Conservation (phyloP, 2,797 vertebrate species). For the Choloepus didactylus region DNA sequence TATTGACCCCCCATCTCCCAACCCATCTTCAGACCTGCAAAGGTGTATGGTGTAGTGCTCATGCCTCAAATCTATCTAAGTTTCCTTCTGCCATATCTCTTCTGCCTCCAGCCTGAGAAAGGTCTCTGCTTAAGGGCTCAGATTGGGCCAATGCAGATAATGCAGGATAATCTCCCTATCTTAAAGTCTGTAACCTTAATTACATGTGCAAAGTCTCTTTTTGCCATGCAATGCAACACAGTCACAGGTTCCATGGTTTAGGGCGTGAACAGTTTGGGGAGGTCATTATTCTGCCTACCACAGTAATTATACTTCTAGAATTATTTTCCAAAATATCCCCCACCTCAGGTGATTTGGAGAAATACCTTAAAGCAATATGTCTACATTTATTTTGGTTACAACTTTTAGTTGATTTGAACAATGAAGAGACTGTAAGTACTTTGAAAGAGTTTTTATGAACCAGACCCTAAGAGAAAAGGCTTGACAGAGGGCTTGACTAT, state of each 20-base stretch:
- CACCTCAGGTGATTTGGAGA: background rate
- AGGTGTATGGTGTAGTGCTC: no score
- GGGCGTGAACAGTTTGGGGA: background rate
- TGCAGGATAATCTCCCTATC: background rate
- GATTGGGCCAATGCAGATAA: conserved; percentile 12
- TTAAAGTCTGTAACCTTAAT: background rate
- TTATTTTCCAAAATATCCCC: conserved; percentile 14
- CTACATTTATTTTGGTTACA: conserved; percentile 34
- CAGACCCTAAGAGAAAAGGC: background rate
- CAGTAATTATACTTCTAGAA: background rate
- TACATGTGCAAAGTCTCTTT: background rate
- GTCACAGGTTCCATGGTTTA: background rate
- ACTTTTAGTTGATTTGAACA: conserved; percentile 8
- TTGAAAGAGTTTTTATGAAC: conserved; percentile 5
- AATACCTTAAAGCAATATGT: background rate
- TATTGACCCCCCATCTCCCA: background rate
- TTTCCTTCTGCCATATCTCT: background rate
- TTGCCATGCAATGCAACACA: background rate
- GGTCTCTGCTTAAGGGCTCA: background rate
- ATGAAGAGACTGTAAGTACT: conserved; percentile 12
- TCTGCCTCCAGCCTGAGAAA: background rate
- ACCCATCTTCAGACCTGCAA: no score
- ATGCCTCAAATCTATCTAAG: background rate
- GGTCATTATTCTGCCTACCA: background rate
- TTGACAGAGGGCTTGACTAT: background rate